These are phyloP conservation scores for Aplidium turbinatum DNA, from an alignment of 23 tunicate genomes.

Conservation along the genomic window DNA sequence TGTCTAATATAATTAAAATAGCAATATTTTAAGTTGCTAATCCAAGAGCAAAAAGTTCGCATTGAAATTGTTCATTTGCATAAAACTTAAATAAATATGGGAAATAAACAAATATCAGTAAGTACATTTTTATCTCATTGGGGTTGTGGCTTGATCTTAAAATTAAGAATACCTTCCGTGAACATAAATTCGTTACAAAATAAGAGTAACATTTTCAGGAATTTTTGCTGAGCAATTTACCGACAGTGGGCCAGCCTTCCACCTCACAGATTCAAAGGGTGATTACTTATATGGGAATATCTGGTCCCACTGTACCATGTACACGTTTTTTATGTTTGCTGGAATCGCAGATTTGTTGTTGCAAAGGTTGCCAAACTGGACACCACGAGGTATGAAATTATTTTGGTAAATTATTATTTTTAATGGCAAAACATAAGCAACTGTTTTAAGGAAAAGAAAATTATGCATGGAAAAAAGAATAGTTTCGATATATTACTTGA, in stretches of 20 bases:
- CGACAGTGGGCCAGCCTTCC: conserved; percentile 55
- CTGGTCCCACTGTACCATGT: conserved; percentile 85
- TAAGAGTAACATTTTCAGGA: conserved; percentile 28
- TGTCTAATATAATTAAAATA: no score
- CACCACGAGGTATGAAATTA: conserved; percentile 29
- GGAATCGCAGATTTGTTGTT: conserved; percentile 49
- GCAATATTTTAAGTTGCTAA: no score
- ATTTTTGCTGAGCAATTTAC: conserved; percentile 62
- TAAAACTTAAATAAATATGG: no score
- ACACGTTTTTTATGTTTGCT: conserved; percentile 51
- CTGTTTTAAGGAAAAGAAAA: neutral
- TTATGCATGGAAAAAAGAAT: no score
- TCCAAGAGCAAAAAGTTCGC: no score
- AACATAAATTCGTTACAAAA: no score
- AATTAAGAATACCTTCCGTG: no score
- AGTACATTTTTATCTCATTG: no score
- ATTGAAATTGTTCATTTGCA: no score
- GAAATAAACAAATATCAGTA: no score
- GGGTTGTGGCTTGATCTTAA: no score
- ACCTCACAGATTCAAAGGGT: conserved; percentile 10
- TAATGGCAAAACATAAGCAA: neutral
- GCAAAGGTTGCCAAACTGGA: conserved; percentile 33
- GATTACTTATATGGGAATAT: conserved; percentile 48
- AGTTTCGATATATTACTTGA: no score
- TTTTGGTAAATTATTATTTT: neutral